These are phyloP conservation scores for Anas platyrhynchos DNA, from an alignment of 2,113 vertebrate genomes.

Conservation along the genomic window DNA sequence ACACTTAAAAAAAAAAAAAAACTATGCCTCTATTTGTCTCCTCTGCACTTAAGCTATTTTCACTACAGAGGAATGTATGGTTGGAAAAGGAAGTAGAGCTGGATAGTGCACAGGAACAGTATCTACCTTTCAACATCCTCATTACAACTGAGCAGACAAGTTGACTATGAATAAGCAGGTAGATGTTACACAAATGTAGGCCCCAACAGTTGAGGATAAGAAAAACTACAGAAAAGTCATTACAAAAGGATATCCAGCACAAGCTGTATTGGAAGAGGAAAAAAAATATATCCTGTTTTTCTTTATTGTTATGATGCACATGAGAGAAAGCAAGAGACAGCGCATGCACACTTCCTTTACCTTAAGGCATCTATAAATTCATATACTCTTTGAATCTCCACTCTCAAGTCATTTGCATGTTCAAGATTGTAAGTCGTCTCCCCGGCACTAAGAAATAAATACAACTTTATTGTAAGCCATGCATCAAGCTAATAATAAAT, in stretches of 20 bases:
- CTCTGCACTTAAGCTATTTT: not conserved
- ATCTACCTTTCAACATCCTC: not conserved
- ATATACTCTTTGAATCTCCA: constrained; percentile 95
- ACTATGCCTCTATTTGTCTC: not conserved
- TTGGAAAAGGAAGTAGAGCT: not conserved
- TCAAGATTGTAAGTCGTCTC: constrained; percentile 92
- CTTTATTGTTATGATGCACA: not conserved
- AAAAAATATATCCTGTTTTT: not conserved
- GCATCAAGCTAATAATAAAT: not conserved
- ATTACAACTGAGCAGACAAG: not conserved
- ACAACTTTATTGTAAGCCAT: not conserved
- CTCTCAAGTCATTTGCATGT: constrained; percentile 84
- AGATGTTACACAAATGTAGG: not conserved
- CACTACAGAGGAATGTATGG: not conserved
- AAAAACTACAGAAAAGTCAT: not conserved
- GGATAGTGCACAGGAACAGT: not conserved
- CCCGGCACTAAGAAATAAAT: constrained; percentile 83
- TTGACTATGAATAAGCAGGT: not conserved
- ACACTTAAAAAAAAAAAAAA: not conserved
- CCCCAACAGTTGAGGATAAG: not conserved
- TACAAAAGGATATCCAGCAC: not conserved
- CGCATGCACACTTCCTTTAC: constrained; percentile 66
- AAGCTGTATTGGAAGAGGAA: not conserved
- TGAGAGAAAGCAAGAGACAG: not conserved
- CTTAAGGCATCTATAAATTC: constrained; percentile 95